These are phyloP conservation scores for Idaea biselata DNA, from an alignment of 2,888 invertebrate genomes.

Conservation along the genomic window DNA sequence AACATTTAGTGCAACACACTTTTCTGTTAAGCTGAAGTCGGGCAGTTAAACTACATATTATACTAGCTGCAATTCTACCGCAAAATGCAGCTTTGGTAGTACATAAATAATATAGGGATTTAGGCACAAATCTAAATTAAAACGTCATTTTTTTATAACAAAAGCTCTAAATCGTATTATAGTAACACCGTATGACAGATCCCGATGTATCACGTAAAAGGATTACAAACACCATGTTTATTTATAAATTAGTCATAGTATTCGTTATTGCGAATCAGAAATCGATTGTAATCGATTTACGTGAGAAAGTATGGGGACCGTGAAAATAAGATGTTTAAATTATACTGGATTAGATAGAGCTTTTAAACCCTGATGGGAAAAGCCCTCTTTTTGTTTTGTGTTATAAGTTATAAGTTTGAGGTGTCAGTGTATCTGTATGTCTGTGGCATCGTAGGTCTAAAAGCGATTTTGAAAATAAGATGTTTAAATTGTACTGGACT, in stretches of 20 bases:
- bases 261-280: constrained; percentile 56
- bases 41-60: no score
- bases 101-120: background rate
- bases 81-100: background rate
- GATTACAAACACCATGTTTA: constrained; percentile 61
- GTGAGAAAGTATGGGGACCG: constrained; percentile 64
- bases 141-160: constrained; percentile 20
- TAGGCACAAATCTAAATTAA: constrained; percentile 20
- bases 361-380: no score
- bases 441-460: no score
- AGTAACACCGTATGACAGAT: constrained; percentile 51
- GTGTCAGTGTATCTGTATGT: no score
- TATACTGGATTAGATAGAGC: constrained; percentile 15
- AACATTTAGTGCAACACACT: no score
- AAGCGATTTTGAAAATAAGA: constrained; percentile 20
- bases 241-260: constrained; percentile 68
- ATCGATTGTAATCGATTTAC: constrained; percentile 51
- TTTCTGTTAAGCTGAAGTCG: no score
- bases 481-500: constrained; percentile 11
- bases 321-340: constrained; percentile 13
- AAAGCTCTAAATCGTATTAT: constrained; percentile 44
- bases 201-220: constrained; percentile 52
- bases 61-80: no score
- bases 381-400: no score
- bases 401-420: no score